A percentile compares a stretch with the other conserved stretches of the same genome.
Conservation (phyloP, 2,113 vertebrate genomes). For the Henicopernis longicauda region DNA sequence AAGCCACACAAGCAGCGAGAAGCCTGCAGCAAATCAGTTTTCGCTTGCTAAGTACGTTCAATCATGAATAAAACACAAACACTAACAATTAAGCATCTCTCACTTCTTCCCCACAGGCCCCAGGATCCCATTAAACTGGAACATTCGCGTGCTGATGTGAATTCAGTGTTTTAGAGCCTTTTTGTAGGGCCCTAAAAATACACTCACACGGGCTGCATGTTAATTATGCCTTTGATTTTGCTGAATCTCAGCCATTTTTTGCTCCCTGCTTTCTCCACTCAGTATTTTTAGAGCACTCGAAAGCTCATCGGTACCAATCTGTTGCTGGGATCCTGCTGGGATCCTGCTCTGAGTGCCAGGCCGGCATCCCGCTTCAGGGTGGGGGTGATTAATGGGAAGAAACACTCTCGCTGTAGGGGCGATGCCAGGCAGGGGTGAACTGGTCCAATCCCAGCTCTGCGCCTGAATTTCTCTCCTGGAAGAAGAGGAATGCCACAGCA, state of each 20-base stretch:
- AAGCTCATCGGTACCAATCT: background rate
- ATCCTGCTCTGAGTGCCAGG: background rate
- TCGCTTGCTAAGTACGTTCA: background rate
- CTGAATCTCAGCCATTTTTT: conserved; percentile 1
- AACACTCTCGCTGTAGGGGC: rapidly evolving
- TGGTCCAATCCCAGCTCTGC: background rate
- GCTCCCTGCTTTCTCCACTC: background rate
- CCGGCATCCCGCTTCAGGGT: background rate
- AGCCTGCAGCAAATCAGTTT: background rate
- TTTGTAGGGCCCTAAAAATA: conserved; percentile 58
- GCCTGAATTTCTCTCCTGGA: background rate
- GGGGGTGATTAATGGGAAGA: background rate
- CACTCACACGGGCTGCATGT: background rate
- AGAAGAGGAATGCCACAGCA: background rate
- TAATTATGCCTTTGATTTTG: conserved; percentile 25
- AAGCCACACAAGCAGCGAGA: background rate
- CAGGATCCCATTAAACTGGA: conserved; percentile 47
- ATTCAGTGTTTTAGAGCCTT: background rate
- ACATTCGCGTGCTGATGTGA: conserved; percentile 25
- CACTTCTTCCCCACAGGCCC: conserved; percentile 25
- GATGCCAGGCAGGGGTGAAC: background rate
- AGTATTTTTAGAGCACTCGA: background rate
- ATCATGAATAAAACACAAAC: conserved; percentile 42
- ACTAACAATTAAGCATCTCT: conserved; percentile 34
- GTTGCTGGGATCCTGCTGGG: background rate